Base-by-base conservation (phyloP, 2,888 invertebrate species). In the Elmis aenea region DNA sequence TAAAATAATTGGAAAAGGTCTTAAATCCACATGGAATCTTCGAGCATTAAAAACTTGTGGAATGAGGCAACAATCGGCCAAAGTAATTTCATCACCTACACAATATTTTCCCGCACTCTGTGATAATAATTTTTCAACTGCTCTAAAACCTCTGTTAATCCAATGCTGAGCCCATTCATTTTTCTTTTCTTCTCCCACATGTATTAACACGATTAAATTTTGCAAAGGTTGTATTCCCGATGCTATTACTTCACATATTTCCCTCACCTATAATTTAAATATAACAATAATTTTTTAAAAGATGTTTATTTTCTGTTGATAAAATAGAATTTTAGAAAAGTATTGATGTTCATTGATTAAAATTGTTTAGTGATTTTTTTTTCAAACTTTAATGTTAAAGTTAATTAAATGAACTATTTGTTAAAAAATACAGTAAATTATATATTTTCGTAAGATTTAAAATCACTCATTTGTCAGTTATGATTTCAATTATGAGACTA, bases 171-270 rank as follows among this genome's bases (percentile, higher is more conserved):
- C 90, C 95, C 95, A 96, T 64, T 89, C 90, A 56, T 83, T 84
- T 64, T 88, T 87, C 67, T 89, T 86, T 55, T 89, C 88, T 61
- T 89, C 88, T 2, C 88, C 88, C 11, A 91, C 88, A 53, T 87
- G 81, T 54, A 89, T 85, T 6, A 95, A 72, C 3, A 94, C 91
- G 46, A 82, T 79, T 24, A 93, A 72, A 70, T 97, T 97, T 69
- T 97, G 97, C 21, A 97, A 69, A 0, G 97, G 97, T 66, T 99
- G 97, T 54, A 96, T 95, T 23, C 94, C 95, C 12, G 92, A 86
- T 12, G 87, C 83, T 58, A 99, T 92, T 52, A 76, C 82, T 71
- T 94, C 92, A 63, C 90, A 89, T 46, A 96, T 83, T 67, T 91
- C 91, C 42, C 94, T 77, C 1, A 76, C 73, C 74, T 74, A 40